phyloP scores from a whole-genome alignment of 2,888 invertebrate genomes.

The Cephus sareptanus region DNA sequence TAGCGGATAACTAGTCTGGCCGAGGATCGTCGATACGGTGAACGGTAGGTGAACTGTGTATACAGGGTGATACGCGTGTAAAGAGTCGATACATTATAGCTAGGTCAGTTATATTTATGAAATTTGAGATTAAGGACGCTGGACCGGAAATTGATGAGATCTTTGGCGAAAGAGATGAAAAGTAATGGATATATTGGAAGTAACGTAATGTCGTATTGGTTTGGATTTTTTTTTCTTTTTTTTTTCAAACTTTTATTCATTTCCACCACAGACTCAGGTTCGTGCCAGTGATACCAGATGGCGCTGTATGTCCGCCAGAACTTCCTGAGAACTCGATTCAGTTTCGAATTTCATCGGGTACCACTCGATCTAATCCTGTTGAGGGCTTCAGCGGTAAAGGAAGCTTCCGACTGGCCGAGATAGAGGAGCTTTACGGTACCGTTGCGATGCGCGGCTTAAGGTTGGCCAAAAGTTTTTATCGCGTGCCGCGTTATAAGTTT shows the following conservation, averaged over 20 bases:
- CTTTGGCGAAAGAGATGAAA: too few relatives aligned
- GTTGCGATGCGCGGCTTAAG: background rate
- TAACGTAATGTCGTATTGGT: too few relatives aligned
- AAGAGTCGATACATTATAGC: background rate
- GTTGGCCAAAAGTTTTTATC: background rate
- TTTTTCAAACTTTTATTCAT: too few relatives aligned
- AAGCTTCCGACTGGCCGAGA: background rate
- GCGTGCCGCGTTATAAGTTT: background rate
- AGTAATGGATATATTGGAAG: too few relatives aligned
- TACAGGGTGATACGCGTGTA: background rate
- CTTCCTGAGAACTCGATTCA: background rate
- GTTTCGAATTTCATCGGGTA: background rate
- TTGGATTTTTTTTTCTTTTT: too few relatives aligned
- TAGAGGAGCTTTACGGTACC: background rate
- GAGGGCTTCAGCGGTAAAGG: background rate
- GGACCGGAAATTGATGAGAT: too few relatives aligned
- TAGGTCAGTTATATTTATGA: too few relatives aligned
- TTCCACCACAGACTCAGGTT: too few relatives aligned
- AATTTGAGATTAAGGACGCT: too few relatives aligned
- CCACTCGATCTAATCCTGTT: conserved; percentile 1
- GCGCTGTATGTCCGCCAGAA: background rate
- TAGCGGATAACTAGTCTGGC: background rate
- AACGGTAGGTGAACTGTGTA: background rate
- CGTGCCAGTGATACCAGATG: too few relatives aligned
- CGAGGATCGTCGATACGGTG: background rate